phyloP scores from a whole-genome alignment of 2,888 invertebrate genomes.

The Galerucella calmariensis region DNA sequence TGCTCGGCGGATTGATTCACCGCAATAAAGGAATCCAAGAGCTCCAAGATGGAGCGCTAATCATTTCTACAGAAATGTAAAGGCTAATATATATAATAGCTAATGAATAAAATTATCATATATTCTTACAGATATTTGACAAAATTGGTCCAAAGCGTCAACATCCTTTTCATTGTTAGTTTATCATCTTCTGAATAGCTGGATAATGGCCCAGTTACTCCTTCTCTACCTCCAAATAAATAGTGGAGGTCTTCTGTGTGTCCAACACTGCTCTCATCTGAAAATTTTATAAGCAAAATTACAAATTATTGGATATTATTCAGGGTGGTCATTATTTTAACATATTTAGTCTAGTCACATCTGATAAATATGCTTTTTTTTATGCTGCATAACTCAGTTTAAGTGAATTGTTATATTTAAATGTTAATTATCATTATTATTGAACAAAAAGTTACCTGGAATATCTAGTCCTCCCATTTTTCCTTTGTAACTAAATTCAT shows the following conservation, averaged over 20 bases:
- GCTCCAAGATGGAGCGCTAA: too few species aligned
- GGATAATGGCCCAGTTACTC: conserved; percentile 9
- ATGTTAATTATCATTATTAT: too few species aligned
- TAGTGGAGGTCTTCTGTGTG: conserved; percentile 40
- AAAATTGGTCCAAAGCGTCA: conserved; percentile 40
- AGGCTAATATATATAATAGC: too few species aligned
- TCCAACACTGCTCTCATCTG: conserved; percentile 34
- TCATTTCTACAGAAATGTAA: too few species aligned
- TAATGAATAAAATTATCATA: neutral
- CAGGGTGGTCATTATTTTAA: too few species aligned
- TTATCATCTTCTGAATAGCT: conserved; percentile 27
- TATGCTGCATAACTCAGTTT: too few species aligned
- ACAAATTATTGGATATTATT: too few species aligned
- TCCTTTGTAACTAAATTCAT: conserved; percentile 37
- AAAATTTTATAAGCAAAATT: neutral
- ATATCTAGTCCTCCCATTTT: conserved; percentile 32
- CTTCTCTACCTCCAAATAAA: conserved; percentile 35
- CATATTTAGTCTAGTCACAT: too few species aligned
- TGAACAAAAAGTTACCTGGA: conserved; percentile 24
- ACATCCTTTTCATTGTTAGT: conserved; percentile 36
- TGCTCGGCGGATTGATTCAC: too few species aligned
- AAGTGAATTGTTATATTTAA: too few species aligned
- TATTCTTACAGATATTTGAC: conserved; percentile 37
- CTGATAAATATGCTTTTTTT: too few species aligned
- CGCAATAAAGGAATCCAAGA: too few species aligned